A percentile compares a stretch with the other conserved stretches of the same genome.
phyloP scores from a whole-genome alignment of 2,113 vertebrate species.

The Picathartes gymnocephalus region DNA sequence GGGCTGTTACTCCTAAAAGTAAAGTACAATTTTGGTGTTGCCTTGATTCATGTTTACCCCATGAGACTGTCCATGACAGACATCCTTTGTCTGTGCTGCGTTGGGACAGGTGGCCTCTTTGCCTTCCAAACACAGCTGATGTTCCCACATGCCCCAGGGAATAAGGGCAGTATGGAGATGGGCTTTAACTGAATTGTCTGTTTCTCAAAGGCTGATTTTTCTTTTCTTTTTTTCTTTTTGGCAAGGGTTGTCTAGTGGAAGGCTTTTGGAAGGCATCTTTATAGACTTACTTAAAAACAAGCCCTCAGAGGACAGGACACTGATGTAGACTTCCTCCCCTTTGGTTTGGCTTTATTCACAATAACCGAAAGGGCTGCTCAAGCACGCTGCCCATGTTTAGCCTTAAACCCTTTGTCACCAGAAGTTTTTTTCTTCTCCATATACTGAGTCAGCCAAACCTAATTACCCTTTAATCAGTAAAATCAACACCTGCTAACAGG shows the following conservation, averaged over 20 bases:
- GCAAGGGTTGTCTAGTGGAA: background rate
- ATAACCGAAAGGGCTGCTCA: background rate
- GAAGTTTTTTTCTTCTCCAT: background rate
- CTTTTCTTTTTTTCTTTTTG: background rate
- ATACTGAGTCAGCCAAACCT: slow-evolving; percentile 3
- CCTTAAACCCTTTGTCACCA: background rate
- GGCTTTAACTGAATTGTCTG: background rate
- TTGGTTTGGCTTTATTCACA: background rate
- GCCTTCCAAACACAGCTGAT: slow-evolving; percentile 3
- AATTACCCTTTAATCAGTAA: slow-evolving; percentile 58
- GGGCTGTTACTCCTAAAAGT: background rate
- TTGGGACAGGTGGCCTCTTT: slow-evolving; percentile 21
- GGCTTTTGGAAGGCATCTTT: background rate
- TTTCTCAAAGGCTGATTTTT: background rate
- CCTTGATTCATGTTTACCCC: background rate
- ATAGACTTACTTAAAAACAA: background rate
- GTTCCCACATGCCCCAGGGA: background rate
- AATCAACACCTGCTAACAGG: slow-evolving; percentile 62
- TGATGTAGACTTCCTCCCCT: background rate
- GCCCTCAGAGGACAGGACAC: background rate
- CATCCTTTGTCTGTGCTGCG: background rate
- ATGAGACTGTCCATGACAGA: background rate
- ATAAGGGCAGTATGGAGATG: slow-evolving; percentile 3
- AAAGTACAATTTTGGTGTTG: background rate
- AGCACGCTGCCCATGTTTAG: background rate